phyloP scores from a whole-genome alignment of 2,113 vertebrate genomes.

The Macaca nemestrina region DNA sequence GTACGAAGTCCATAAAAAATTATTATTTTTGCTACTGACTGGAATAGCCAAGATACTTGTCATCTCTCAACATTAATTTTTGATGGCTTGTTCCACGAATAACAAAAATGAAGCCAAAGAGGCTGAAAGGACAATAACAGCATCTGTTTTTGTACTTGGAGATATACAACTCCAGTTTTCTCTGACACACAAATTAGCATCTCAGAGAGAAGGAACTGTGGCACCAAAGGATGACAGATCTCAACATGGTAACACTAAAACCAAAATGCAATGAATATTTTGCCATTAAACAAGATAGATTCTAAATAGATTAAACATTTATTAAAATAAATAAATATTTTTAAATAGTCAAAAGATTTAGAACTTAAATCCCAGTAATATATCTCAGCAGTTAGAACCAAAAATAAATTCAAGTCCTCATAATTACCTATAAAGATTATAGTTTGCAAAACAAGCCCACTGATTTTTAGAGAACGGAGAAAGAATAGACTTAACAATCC shows the following conservation, averaged over 20 bases:
- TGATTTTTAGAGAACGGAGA: background rate
- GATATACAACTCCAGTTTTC: background rate
- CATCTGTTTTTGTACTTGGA: background rate
- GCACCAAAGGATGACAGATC: background rate
- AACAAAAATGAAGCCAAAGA: constrained; percentile 51
- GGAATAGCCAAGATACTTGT: constrained; percentile 46
- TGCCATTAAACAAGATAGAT: background rate
- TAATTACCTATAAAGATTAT: background rate
- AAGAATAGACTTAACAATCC: background rate
- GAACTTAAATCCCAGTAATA: background rate
- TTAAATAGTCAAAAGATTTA: background rate
- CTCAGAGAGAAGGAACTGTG: background rate
- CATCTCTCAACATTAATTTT: constrained; percentile 68
- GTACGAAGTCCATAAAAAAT: constrained; percentile 62
- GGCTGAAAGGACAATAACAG: background rate
- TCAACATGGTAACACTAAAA: background rate
- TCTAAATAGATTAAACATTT: background rate
- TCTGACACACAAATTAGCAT: background rate
- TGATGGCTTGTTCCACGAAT: constrained; percentile 43
- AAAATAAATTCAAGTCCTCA: background rate
- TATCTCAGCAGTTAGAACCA: background rate
- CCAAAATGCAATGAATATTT: background rate
- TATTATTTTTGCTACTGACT: constrained; percentile 65
- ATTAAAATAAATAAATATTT: background rate
- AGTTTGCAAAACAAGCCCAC: background rate